Conservation (phyloP, 2,797 vertebrate genomes). For the Chaetophractus vellerosus region DNA sequence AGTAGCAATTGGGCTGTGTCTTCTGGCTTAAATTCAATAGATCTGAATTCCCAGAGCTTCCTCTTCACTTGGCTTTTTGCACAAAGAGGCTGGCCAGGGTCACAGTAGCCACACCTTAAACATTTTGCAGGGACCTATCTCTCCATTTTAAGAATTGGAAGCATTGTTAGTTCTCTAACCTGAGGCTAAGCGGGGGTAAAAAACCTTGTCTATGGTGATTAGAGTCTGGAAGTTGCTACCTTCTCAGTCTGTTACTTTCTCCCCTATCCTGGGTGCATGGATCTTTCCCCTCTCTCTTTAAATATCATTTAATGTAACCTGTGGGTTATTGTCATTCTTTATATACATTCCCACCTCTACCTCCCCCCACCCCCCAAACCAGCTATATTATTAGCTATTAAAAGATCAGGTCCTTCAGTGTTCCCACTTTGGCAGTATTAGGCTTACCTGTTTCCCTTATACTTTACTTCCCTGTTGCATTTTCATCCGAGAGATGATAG, state of each 20-base stretch:
- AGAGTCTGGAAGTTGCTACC: background rate
- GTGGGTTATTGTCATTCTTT: background rate
- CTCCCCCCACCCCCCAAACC: background rate
- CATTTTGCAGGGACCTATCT: background rate
- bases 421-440: background rate
- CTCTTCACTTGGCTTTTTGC: constrained; percentile 45
- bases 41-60: constrained; percentile 16
- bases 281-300: background rate
- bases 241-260: background rate
- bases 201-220: background rate
- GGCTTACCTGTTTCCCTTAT: background rate
- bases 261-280: background rate
- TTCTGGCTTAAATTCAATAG: background rate
- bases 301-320: background rate
- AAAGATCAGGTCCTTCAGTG: background rate
- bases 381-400: background rate
- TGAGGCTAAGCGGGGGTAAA: background rate
- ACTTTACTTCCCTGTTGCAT: background rate
- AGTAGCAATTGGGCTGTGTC: constrained; percentile 5
- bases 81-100: constrained; percentile 8
- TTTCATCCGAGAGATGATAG: background rate
- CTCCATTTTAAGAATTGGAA: constrained; percentile 21
- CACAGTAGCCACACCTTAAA: background rate
- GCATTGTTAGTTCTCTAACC: background rate
- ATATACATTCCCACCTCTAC: too few relatives aligned